A percentile compares a stretch with the other conserved stretches of the same genome.
Conservation (phyloP, 2,888 invertebrate genomes). For the Hydropsyche betteni region DNA sequence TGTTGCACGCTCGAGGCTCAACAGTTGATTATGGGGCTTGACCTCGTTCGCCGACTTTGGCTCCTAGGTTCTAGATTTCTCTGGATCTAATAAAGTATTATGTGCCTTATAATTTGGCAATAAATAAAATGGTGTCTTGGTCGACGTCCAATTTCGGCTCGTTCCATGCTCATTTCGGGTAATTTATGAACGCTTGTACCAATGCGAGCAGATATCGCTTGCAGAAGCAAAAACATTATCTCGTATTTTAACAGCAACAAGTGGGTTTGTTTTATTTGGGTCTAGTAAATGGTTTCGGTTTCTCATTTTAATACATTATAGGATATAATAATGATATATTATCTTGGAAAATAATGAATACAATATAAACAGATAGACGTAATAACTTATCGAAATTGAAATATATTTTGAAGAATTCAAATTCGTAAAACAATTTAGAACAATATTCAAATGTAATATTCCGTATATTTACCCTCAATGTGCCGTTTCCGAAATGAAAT, state of each 20-base stretch:
- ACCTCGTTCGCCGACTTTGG: neutral
- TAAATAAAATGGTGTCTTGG: constrained; percentile 21
- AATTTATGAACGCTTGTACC: constrained; percentile 11
- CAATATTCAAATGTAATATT: too few species aligned
- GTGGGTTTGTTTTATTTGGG: neutral
- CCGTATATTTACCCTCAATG: too few species aligned
- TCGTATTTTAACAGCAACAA: constrained; percentile 14
- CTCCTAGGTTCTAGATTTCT: too few species aligned
- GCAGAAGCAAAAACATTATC: neutral
- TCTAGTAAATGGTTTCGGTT: too few species aligned
- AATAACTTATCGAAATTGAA: too few species aligned
- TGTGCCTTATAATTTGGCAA: constrained; percentile 21
- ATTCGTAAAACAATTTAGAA: too few species aligned
- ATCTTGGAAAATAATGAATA: too few species aligned
- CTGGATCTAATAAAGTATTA: neutral
- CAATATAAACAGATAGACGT: too few species aligned
- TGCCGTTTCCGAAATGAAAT: too few species aligned
- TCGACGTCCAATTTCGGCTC: neutral
- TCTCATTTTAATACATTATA: too few species aligned
- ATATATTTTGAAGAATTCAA: too few species aligned
- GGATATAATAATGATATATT: too few species aligned
- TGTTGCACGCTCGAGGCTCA: constrained; percentile 33
- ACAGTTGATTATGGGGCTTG: constrained; percentile 25
- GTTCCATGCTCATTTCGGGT: constrained; percentile 9
- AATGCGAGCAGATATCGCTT: neutral